These are phyloP conservation scores for Oryzias melastigma DNA, from an alignment of 2,113 vertebrate genomes.

Conservation along the genomic window DNA sequence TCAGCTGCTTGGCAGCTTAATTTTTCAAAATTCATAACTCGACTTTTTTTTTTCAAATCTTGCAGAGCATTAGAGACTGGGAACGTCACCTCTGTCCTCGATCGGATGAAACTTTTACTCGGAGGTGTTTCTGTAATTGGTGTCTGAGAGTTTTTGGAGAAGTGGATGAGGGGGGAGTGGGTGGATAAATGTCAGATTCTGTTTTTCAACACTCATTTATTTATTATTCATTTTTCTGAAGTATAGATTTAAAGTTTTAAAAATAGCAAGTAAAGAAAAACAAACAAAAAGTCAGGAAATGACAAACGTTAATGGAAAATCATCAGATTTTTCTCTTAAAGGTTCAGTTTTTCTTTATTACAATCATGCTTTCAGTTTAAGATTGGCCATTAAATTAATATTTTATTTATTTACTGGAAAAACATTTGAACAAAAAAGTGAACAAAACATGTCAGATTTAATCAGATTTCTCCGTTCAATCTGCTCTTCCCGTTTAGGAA, in stretches of 20 bases:
- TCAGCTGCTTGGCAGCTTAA: constrained; percentile 1
- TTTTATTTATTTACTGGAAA: too few relatives aligned
- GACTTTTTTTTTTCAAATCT: constrained; percentile 10
- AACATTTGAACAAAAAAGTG: too few relatives aligned
- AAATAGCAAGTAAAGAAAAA: too few relatives aligned
- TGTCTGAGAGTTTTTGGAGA: constrained; percentile 16
- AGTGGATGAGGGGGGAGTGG: constrained; percentile 27
- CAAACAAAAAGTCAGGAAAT: too few relatives aligned
- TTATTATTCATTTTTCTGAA: constrained; percentile 18
- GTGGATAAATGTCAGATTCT: constrained; percentile 27
- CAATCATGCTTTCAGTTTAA: too few relatives aligned
- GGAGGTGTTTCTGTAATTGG: constrained; percentile 50
- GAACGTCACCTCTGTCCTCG: constrained; percentile 25
- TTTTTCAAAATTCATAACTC: constrained; percentile 36
- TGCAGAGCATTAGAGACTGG: constrained; percentile 29
- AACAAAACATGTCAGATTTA: too few relatives aligned
- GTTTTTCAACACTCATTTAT: not conserved
- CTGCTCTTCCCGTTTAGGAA: too few relatives aligned
- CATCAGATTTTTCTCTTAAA: too few relatives aligned
- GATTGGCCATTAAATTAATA: too few relatives aligned
- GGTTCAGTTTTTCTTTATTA: too few relatives aligned
- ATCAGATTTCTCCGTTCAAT: too few relatives aligned
- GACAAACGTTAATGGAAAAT: too few relatives aligned
- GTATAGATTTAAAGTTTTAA: not conserved
- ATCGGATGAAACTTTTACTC: constrained; percentile 48